phyloP scores from a whole-genome alignment of 2,113 vertebrate species.

The Gopherus evgoodei region DNA sequence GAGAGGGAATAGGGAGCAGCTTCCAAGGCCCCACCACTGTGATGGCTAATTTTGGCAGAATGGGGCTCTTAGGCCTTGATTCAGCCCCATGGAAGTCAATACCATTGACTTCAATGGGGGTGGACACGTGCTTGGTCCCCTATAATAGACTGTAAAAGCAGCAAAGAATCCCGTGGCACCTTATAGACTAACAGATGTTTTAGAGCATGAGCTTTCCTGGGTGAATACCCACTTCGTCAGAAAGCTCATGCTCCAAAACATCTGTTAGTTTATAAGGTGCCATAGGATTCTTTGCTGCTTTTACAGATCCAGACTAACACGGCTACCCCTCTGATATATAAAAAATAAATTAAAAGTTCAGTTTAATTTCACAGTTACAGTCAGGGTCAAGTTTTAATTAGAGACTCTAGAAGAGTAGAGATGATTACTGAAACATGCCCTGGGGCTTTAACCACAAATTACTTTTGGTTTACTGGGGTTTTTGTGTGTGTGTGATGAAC shows the following conservation, averaged over 20 bases:
- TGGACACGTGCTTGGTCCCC: neutral
- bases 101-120: neutral
- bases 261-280: too few relatives aligned
- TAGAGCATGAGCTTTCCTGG: too few relatives aligned
- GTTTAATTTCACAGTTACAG: neutral
- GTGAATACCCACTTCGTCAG: too few relatives aligned
- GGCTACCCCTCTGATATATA: too few relatives aligned
- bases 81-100: neutral
- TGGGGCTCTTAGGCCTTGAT: accelerated
- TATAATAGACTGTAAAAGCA: neutral
- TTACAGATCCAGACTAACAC: too few relatives aligned
- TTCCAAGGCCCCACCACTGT: neutral
- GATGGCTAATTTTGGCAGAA: neutral
- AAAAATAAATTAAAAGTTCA: neutral
- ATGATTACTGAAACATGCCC: neutral
- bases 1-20: neutral
- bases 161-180: too few relatives aligned
- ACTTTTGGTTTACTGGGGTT: neutral
- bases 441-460: neutral
- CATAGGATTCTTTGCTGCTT: too few relatives aligned
- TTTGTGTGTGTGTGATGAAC: neutral
- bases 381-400: neutral
- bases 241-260: too few relatives aligned
- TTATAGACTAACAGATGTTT: too few relatives aligned
- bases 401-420: neutral